These are phyloP conservation scores for Lepisosteus oculatus DNA, from an alignment of 2,113 vertebrate species.

Conservation along the genomic window DNA sequence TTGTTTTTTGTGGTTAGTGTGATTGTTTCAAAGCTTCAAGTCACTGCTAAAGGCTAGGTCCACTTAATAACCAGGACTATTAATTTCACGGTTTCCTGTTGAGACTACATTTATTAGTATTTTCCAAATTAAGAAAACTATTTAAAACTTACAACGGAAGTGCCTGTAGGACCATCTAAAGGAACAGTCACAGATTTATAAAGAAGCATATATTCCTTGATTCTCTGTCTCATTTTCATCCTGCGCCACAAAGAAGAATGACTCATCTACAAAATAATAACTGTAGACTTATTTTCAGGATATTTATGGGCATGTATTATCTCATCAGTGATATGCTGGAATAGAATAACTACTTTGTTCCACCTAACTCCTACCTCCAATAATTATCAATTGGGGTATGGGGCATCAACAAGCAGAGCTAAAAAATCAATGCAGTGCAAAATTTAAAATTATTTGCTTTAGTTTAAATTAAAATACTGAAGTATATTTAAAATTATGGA, in stretches of 20 bases:
- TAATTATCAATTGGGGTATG: too few species aligned
- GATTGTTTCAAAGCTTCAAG: neutral
- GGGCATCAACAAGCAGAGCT: too few species aligned
- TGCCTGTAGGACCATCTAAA: neutral
- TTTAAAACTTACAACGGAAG: conserved; percentile 9
- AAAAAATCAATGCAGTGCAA: too few species aligned
- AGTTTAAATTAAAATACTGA: too few species aligned
- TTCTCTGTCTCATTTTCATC: conserved; percentile 1
- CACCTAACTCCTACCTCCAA: too few species aligned
- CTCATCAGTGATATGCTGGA: too few species aligned
- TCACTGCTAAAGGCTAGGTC: conserved; percentile 1
- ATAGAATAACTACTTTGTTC: too few species aligned
- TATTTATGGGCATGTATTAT: too few species aligned
- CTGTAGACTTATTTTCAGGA: too few species aligned
- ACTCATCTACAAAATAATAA: conserved; percentile 21
- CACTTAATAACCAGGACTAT: conserved; percentile 17
- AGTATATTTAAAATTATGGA: too few species aligned
- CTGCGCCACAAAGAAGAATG: conserved; percentile 12
- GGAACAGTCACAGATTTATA: conserved; percentile 6
- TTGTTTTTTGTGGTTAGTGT: neutral
- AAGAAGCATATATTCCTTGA: neutral
- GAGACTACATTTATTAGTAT: neutral
- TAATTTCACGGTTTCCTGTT: conserved; percentile 1
- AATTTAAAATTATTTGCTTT: too few species aligned
- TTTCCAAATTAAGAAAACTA: conserved; percentile 5